Evolutionary conservation across 1,140 invertebrate species (phyloP), one percentile per base, ranked within the genome.

Genomic region (Papilio aristodemus): DNA sequence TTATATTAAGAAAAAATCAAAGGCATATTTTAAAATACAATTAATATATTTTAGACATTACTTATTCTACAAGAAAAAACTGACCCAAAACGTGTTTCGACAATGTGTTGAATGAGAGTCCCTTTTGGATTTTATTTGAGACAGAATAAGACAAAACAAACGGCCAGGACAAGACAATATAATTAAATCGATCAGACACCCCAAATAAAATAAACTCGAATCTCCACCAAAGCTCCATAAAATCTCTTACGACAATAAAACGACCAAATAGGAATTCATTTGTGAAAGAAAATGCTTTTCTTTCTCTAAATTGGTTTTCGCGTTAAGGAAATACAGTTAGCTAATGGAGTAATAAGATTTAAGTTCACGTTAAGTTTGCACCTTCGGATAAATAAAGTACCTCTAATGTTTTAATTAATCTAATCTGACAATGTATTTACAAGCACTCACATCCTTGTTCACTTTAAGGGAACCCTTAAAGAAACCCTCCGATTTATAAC

Each of bases 171-270:
- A 54, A 54, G 46, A 25, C 46, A 54, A 54, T 54, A 54, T 54
- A 54, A 54, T 54, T 54, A 54, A 54, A 54, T 54, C 46, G 46
- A 54, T 54, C 46, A 54, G 46, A 54, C 46, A 54, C 46, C 46
- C 46, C 17, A 54, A 54, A 54, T 54, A 54, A 54, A 54, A 54
- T 54, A 54, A 54, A 54, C 46, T 54, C 46, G 19, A 54, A 54
- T 54, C 46, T 54, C 27, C 46, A 54, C 19, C 46, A 54, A 54
- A 54, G 46, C 46, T 4, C 46, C 46, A 54, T 54, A 54, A 54
- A 54, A 54, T 54, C 46, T 54, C 46, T 54, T 22, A 54, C 46
- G 46, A 54, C 46, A 54, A 54, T 54, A 54, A 54, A 54, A 50
- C 46, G 46, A 50, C 46, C 46, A 50, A 50, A 50, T 50, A 50